phyloP scores from a whole-genome alignment of 30 jellyfish, hydroid and myxozoan species.

The Aurelia coerulea region DNA sequence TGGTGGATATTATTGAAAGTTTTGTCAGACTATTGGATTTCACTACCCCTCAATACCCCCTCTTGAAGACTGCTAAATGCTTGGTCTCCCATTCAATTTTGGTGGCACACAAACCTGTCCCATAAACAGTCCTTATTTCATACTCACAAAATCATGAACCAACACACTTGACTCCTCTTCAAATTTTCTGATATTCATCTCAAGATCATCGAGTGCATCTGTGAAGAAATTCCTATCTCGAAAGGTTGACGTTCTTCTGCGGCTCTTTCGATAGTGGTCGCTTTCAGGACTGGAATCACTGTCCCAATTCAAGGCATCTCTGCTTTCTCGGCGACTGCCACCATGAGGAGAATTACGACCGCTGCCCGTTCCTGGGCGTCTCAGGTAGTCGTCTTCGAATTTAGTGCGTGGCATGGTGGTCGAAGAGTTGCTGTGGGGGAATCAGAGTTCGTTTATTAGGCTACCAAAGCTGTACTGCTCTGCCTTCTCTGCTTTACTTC shows the following conservation, averaged over 20 bases:
- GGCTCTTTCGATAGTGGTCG: conserved; percentile 22
- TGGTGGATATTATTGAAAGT: too few species aligned
- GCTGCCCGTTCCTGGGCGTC: background rate
- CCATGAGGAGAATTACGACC: conserved; percentile 62
- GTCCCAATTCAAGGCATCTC: conserved; percentile 42
- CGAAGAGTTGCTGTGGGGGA: too few species aligned
- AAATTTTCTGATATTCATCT: conserved; percentile 30
- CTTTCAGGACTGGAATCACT: conserved; percentile 56
- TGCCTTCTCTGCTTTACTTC: too few species aligned
- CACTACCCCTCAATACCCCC: too few species aligned
- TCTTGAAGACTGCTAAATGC: too few species aligned
- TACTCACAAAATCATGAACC: conserved; percentile 70
- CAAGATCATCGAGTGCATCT: conserved; percentile 69
- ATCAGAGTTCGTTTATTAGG: too few species aligned
- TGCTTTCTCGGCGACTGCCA: conserved; percentile 61
- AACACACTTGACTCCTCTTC: conserved; percentile 66
- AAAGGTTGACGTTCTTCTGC: conserved; percentile 36
- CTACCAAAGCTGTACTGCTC: too few species aligned
- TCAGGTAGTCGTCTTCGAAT: conserved; percentile 1
- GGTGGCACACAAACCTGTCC: too few species aligned
- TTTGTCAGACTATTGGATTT: too few species aligned
- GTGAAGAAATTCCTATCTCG: conserved; percentile 58
- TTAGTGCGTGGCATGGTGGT: conserved; percentile 13
- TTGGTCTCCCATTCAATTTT: too few species aligned
- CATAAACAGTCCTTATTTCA: background rate